phyloP scores from a whole-genome alignment of 1,140 invertebrate species.

The Pseudobourletiella spinata region DNA sequence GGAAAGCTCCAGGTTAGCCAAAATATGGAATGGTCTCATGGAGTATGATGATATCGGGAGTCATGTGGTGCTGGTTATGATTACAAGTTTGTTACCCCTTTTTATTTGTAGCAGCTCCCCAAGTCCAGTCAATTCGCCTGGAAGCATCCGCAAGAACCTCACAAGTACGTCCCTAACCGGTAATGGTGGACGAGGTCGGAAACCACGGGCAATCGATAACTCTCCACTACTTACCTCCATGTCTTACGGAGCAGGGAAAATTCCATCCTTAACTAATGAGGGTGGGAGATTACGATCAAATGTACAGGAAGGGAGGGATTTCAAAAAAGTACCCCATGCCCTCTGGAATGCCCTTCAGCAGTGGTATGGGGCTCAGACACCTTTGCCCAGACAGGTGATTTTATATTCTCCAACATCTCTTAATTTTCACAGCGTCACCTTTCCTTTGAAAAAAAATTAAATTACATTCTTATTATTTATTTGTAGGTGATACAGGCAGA shows the following conservation, averaged over 20 bases:
- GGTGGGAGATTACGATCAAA: conserved; percentile 67
- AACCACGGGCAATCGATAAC: conserved; percentile 71
- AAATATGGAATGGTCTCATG: too few relatives aligned
- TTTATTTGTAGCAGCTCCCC: conserved; percentile 37
- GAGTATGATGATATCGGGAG: too few relatives aligned
- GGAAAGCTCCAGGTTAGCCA: conserved; percentile 37
- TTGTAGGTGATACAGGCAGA: conserved; percentile 41
- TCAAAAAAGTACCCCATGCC: conserved; percentile 70
- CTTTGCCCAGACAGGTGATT: conserved; percentile 70
- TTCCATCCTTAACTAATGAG: conserved; percentile 66
- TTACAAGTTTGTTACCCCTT: too few relatives aligned
- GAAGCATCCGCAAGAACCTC: conserved; percentile 34
- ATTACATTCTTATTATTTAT: not conserved
- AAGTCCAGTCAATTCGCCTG: conserved; percentile 42
- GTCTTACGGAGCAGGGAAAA: conserved; percentile 44
- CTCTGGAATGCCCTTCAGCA: conserved; percentile 72
- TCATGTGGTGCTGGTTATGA: too few relatives aligned
- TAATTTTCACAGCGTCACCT: not conserved
- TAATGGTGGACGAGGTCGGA: conserved; percentile 35
- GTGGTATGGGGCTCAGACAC: conserved; percentile 75
- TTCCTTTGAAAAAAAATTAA: not conserved
- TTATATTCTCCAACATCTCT: not conserved
- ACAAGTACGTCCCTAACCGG: conserved; percentile 23
- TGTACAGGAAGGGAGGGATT: conserved; percentile 64
- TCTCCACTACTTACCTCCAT: conserved; percentile 48